phyloP scores from a whole-genome alignment of 1,140 invertebrate species.

The Drosophila seguyi region DNA sequence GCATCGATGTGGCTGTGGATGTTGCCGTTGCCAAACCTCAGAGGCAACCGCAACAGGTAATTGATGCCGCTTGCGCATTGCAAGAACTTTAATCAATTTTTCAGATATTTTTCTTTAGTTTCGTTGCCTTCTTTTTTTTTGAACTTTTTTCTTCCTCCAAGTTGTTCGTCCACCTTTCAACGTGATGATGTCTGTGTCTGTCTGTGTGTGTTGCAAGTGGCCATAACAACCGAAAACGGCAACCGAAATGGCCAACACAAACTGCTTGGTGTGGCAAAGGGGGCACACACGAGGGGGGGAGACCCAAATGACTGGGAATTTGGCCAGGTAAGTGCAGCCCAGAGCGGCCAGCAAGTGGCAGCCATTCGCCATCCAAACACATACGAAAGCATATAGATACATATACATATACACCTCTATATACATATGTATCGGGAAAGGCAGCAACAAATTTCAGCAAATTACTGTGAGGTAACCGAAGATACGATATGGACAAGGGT shows the following conservation, averaged over 20 bases:
- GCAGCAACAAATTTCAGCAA: slow-evolving; percentile 38
- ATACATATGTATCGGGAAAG: not conserved
- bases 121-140: slow-evolving; percentile 20
- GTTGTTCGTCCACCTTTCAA: slow-evolving; percentile 10
- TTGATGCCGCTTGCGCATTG: slow-evolving; percentile 73
- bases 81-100: slow-evolving; percentile 79
- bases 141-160: no score
- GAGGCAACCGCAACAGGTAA: slow-evolving; percentile 69
- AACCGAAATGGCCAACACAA: slow-evolving; percentile 49
- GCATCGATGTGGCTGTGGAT: slow-evolving; percentile 5
- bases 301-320: slow-evolving; percentile 48
- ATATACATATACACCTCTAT: not conserved
- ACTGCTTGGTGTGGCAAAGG: slow-evolving; percentile 5
- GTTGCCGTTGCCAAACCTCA: slow-evolving; percentile 56
- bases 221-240: slow-evolving; percentile 53
- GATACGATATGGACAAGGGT: slow-evolving; percentile 28
- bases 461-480: slow-evolving; percentile 39
- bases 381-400: not conserved
- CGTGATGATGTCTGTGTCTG: slow-evolving; percentile 11
- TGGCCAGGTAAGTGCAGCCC: slow-evolving; percentile 32
- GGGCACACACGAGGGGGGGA: not conserved
- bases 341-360: slow-evolving; percentile 32
- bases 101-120: slow-evolving; percentile 60
- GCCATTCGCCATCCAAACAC: slow-evolving; percentile 10
- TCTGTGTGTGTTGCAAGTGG: slow-evolving; percentile 54